Percentiles rank a stretch among this genome's conserved stretches.
These are phyloP conservation scores for Neocrepidodera transversa DNA, from an alignment of 2,888 invertebrate genomes.

Conservation along the genomic window DNA sequence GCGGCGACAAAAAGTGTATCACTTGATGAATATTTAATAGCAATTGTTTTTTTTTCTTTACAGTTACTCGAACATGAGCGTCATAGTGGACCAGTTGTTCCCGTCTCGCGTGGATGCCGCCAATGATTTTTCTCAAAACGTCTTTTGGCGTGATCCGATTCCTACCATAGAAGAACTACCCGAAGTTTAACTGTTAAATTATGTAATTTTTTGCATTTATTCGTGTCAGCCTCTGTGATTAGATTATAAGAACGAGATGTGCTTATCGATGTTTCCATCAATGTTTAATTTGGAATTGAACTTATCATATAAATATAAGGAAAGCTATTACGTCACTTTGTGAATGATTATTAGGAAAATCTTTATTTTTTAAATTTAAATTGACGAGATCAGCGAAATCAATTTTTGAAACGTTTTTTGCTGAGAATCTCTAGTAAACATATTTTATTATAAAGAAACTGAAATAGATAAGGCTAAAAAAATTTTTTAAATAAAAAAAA, in stretches of 20 bases:
- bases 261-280: slow-evolving; percentile 12
- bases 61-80: slow-evolving; percentile 94
- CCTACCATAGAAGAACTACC: slow-evolving; percentile 60
- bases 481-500: not conserved
- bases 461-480: not conserved
- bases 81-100: slow-evolving; percentile 95
- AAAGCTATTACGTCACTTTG: not conserved
- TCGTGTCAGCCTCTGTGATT: slow-evolving; percentile 28
- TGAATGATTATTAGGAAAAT: too few relatives aligned
- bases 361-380: too few relatives aligned
- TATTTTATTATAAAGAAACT: not conserved
- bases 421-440: not conserved
- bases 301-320: not conserved
- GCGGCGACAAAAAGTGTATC: too few relatives aligned
- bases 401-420: not conserved
- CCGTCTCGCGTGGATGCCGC: slow-evolving; percentile 77
- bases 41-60: slow-evolving; percentile 57
- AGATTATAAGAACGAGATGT: slow-evolving; percentile 13
- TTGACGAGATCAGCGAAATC: too few relatives aligned
- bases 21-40: too few relatives aligned
- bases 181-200: slow-evolving; percentile 34
- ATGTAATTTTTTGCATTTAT: slow-evolving; percentile 25
- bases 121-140: slow-evolving; percentile 83
- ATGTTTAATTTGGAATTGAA: not conserved
- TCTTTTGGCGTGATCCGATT: slow-evolving; percentile 93